phyloP scores from a whole-genome alignment of 2,797 vertebrate genomes.

The Anas bernieri region DNA sequence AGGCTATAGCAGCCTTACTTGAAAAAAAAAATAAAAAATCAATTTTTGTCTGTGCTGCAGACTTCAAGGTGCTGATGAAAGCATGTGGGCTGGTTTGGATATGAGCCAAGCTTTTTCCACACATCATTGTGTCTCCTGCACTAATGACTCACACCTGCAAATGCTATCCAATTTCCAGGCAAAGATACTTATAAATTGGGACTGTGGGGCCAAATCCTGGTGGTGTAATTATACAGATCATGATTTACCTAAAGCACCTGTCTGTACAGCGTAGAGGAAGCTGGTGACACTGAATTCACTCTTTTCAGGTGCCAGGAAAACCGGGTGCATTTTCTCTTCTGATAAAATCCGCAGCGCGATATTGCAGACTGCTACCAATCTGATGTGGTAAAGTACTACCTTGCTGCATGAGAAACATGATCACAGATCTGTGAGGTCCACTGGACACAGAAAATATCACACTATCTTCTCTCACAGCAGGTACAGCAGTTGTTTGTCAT shows the following conservation, averaged over 20 bases:
- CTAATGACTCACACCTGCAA: slow-evolving; percentile 70
- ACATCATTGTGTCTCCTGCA: slow-evolving; percentile 67
- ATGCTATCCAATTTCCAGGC: slow-evolving; percentile 54
- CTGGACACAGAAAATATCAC: neutral
- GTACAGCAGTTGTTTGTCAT: neutral
- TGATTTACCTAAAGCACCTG: neutral
- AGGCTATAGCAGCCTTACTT: neutral
- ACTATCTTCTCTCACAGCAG: neutral
- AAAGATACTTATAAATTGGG: slow-evolving; percentile 55
- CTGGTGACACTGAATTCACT: neutral
- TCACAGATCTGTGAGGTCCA: neutral
- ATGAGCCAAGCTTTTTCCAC: slow-evolving; percentile 54
- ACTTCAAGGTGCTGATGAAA: slow-evolving; percentile 59
- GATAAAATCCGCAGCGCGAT: neutral
- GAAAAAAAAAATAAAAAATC: neutral
- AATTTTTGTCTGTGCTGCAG: neutral
- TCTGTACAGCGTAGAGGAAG: neutral
- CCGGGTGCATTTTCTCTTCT: neutral
- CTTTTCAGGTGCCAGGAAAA: neutral
- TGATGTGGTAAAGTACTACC: neutral
- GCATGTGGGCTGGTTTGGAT: slow-evolving; percentile 56
- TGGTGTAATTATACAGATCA: neutral
- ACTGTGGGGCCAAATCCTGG: neutral
- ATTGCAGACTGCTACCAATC: neutral
- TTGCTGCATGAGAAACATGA: neutral